Percentiles rank a stretch among this genome's conserved stretches.
phyloP scores from a whole-genome alignment of 37 sponge, comb jelly and placozoan genomes.

The Aplysina aerophoba region DNA sequence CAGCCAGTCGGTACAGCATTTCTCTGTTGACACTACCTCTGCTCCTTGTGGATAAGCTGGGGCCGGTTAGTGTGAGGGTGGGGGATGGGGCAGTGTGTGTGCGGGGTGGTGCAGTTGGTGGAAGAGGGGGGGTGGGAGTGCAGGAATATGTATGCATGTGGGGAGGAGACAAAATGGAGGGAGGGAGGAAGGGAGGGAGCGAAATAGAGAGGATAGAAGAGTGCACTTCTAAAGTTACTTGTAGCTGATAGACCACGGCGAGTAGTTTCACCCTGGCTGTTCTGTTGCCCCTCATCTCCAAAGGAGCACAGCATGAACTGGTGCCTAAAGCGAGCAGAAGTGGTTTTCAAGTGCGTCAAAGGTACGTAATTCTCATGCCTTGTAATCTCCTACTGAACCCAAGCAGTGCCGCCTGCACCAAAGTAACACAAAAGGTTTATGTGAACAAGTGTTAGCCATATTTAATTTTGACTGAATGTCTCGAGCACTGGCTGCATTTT shows the following conservation, averaged over 20 bases:
- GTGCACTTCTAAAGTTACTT: too few species aligned
- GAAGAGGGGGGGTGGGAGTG: slow-evolving; percentile 1
- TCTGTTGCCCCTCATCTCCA: not conserved
- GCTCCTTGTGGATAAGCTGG: slow-evolving; percentile 85
- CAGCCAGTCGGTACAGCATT: slow-evolving; percentile 67
- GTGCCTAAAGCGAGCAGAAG: slow-evolving; percentile 94
- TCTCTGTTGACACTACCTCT: slow-evolving; percentile 78
- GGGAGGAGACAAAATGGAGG: too few species aligned
- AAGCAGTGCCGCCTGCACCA: too few species aligned
- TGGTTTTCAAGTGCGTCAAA: slow-evolving; percentile 97
- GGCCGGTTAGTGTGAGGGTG: slow-evolving; percentile 49
- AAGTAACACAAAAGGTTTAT: too few species aligned
- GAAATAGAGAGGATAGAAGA: too few species aligned
- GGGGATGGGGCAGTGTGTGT: not conserved
- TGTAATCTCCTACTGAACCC: too few species aligned
- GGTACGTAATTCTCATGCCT: too few species aligned
- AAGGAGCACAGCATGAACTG: slow-evolving; percentile 68
- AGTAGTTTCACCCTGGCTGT: not conserved
- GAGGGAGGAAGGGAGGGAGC: too few species aligned
- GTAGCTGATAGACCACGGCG: not conserved
- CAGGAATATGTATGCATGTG: slow-evolving; percentile 4
- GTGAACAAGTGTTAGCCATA: too few species aligned
- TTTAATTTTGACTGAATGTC: too few species aligned
- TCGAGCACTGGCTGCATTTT: too few species aligned
- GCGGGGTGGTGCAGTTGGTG: not conserved